These are phyloP conservation scores for Hipposideros larvatus DNA, from an alignment of 2,797 vertebrate species.

Conservation along the genomic window DNA sequence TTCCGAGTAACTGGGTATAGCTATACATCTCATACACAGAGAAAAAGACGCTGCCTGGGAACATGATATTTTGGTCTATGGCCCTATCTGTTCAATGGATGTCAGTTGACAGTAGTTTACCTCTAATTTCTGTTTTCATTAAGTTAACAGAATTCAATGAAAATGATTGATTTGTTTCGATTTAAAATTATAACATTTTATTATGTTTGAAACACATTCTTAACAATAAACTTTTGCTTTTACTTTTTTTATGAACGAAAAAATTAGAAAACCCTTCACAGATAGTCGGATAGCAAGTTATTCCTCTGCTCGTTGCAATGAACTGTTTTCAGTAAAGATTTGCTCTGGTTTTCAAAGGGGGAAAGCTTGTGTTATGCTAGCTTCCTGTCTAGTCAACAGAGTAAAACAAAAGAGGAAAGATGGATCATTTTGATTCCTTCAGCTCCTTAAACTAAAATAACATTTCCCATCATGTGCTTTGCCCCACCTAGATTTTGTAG, in stretches of 20 bases:
- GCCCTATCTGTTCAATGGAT: not conserved
- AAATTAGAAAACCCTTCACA: slow-evolving; percentile 64
- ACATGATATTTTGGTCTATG: accelerated
- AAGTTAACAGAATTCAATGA: not conserved
- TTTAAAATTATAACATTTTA: not conserved
- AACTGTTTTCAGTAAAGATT: slow-evolving; percentile 50
- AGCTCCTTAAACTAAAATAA: slow-evolving; percentile 79
- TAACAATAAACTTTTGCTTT: slow-evolving; percentile 64
- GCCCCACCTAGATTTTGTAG: slow-evolving; percentile 59
- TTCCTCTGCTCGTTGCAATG: slow-evolving; percentile 57
- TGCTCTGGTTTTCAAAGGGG: slow-evolving; percentile 61
- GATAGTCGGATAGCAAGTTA: slow-evolving; percentile 48
- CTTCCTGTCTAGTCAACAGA: slow-evolving; percentile 88
- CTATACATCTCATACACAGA: accelerated
- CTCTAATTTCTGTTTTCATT: not conserved
- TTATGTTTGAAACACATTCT: slow-evolving; percentile 71
- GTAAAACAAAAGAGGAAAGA: slow-evolving; percentile 79
- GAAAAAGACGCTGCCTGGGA: too few relatives aligned
- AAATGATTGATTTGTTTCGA: not conserved
- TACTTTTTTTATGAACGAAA: slow-evolving; percentile 72
- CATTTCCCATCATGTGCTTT: slow-evolving; percentile 81
- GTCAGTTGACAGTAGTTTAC: not conserved
- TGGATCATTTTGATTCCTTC: slow-evolving; percentile 84
- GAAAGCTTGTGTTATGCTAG: slow-evolving; percentile 70
- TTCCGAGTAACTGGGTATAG: not conserved